A percentile compares a stretch with the other conserved stretches of the same genome.
These are phyloP conservation scores for Halotydeus destructor DNA, from an alignment of 1,140 invertebrate species.

Conservation along the genomic window DNA sequence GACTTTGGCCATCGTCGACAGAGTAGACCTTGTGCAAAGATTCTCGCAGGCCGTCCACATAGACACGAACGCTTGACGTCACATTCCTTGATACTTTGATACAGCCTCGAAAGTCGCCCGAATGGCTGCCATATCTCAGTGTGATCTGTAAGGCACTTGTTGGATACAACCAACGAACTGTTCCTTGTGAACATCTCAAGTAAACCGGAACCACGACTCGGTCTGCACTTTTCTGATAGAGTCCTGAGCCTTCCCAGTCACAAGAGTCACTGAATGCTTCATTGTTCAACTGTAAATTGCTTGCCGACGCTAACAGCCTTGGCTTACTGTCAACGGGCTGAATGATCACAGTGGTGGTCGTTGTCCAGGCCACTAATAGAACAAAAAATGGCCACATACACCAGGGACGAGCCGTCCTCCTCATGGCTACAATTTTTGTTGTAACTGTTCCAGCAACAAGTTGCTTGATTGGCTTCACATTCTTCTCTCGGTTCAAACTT, in stretches of 20 bases:
- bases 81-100: conserved; percentile 29
- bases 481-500: too few species aligned
- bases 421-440: neutral
- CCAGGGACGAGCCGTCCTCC: neutral
- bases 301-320: neutral
- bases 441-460: neutral
- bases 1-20: conserved; percentile 34
- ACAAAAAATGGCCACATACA: neutral
- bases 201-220: conserved; percentile 51
- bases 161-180: conserved; percentile 47
- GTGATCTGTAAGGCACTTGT: conserved; percentile 45
- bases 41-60: conserved; percentile 40
- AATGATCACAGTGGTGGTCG: neutral
- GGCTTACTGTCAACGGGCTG: neutral
- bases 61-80: conserved; percentile 35
- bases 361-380: neutral
- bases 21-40: conserved; percentile 40
- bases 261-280: conserved; percentile 5
- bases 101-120: conserved; percentile 40
- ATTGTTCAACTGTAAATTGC: neutral
- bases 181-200: conserved; percentile 45
- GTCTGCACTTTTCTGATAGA: conserved; percentile 16
- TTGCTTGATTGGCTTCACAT: too few species aligned
- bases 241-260: conserved; percentile 12
- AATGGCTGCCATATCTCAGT: conserved; percentile 27